Evolutionary conservation across 2,888 invertebrate species (phyloP), one percentile per base, ranked within the genome.

Genomic region (Pachliopta kotzebuea): DNA sequence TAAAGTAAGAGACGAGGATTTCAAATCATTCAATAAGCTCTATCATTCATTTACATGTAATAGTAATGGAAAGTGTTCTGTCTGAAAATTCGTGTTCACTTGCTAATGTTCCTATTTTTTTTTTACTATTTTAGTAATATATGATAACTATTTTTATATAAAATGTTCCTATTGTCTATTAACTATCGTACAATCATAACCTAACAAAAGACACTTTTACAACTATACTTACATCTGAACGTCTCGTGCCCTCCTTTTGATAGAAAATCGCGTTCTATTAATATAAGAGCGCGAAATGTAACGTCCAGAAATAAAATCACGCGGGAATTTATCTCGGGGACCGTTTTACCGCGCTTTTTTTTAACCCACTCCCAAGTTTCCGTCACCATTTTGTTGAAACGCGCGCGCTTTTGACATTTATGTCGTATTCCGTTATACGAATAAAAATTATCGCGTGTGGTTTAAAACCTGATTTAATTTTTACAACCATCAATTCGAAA

Each of bases 241-340:
- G 71, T 72, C 69, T 61, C 71, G 74, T 72, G 77, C 74, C 76
- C 74, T 71, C 76, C 73, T 79, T 80, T 75, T 72, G 72, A 79
- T 77, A 70, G 66, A 65, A 65, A 65, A 65, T 65, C 57, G 57
- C 65, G 61, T 53, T 57, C 59, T 66, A 81, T 81, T 80, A 77
- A 83, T 81, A 85, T 81, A 85, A 18, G 67, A 72, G 67, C 74
- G 80, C 80, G 78, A 86, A 85, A 84, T 86, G 85, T 83, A 78
- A 75, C 80, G 78, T 76, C 82, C 79, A 78, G 76, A 82, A 85
- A 85, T 85, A 86, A 86, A 82, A 79, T 80, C 78, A 76, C 74
- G 71, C 74, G 75, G 78, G 77, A 77, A 81, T 80, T 77, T 72
- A 60, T 60, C 50, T 69, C 75, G 70, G 74, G 70, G 56, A 37